A percentile compares a stretch with the other conserved stretches of the same genome.
Evolutionary conservation across 2,797 vertebrate species (phyloP).

Genomic region (Fringilla coelebs): DNA sequence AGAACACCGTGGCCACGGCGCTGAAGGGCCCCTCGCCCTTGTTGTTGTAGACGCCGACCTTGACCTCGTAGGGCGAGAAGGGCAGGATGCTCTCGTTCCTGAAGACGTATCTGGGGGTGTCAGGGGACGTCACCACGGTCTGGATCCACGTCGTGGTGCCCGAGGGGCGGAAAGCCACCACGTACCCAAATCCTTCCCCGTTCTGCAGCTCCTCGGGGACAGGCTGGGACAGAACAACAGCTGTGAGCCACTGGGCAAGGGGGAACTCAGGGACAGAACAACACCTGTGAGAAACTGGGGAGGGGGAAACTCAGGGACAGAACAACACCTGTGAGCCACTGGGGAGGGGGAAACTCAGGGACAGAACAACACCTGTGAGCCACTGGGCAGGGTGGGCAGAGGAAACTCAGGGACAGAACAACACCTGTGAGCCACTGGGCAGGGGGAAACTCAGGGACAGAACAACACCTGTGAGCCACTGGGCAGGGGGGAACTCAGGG

Average conservation of each 20-base stretch:
- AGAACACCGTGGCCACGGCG: constrained; percentile 84
- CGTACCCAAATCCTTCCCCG: constrained; percentile 92
- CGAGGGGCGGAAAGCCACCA: constrained; percentile 88
- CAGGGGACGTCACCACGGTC: constrained; percentile 85
- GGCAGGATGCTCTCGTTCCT: constrained; percentile 90
- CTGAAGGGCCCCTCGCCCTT: constrained; percentile 95
- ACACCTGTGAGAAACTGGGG: too few relatives aligned
- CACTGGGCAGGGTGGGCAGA: too few relatives aligned
- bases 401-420: too few relatives aligned
- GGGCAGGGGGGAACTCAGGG: too few relatives aligned
- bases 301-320: too few relatives aligned
- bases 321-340: too few relatives aligned
- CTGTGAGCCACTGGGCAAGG: neutral
- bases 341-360: too few relatives aligned
- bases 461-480: too few relatives aligned
- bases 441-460: too few relatives aligned
- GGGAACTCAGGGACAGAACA: too few relatives aligned
- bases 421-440: too few relatives aligned
- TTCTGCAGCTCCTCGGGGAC: constrained; percentile 94
- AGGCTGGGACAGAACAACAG: constrained; percentile 78
- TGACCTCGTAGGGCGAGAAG: constrained; percentile 89
- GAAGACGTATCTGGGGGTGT: constrained; percentile 83
- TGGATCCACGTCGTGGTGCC: constrained; percentile 88
- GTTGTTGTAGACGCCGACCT: constrained; percentile 93
- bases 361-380: too few relatives aligned